Evolutionary conservation across 1,140 invertebrate species (phyloP).

Genomic region (Drosophila kikkawai): DNA sequence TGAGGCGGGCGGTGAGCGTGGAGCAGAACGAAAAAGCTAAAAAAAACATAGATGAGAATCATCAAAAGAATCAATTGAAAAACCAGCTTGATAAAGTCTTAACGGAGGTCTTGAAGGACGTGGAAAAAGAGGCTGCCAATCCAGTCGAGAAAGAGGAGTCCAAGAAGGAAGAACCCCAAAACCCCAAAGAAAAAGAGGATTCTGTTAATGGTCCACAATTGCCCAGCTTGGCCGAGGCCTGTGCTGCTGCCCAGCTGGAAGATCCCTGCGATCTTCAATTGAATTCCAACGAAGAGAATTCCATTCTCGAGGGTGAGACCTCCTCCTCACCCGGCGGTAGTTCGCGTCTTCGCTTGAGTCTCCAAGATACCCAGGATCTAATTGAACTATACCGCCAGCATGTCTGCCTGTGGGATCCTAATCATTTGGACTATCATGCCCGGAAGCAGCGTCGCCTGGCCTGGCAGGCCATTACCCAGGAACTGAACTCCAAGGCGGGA

Average conservation of each 20-base stretch:
- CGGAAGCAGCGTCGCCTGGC: conserved; percentile 53
- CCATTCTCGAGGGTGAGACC: neutral
- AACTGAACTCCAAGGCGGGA: conserved; percentile 36
- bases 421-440: conserved; percentile 66
- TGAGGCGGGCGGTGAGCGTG: neutral
- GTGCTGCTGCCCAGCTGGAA: conserved; percentile 9
- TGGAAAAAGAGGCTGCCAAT: neutral
- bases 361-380: conserved; percentile 44
- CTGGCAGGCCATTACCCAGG: conserved; percentile 59
- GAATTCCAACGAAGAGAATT: neutral
- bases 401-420: conserved; percentile 73
- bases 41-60: neutral
- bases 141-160: neutral
- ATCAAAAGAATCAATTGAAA: neutral
- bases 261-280: conserved; percentile 1
- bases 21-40: neutral
- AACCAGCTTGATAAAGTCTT: neutral
- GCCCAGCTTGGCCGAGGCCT: conserved; percentile 17
- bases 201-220: neutral
- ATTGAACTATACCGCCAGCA: conserved; percentile 61
- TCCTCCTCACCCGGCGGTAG: neutral
- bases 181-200: neutral
- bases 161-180: neutral
- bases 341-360: conserved; percentile 43
- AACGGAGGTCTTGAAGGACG: neutral